Base-by-base conservation (phyloP, 2,797 vertebrate species). In the Alca torda region DNA sequence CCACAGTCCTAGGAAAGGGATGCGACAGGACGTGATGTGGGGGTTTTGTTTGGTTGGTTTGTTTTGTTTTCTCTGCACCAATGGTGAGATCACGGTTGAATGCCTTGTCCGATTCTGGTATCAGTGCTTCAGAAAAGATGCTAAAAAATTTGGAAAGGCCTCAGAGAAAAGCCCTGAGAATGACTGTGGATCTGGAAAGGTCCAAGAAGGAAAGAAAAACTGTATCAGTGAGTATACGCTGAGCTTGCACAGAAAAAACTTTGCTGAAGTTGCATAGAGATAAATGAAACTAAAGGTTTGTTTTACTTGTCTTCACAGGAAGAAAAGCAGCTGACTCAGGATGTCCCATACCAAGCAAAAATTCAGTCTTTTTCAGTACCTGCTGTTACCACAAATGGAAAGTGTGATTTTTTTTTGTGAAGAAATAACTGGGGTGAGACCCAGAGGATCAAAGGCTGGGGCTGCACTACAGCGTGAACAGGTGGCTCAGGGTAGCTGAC, bases 391-490 rank as follows among this genome's bases (percentile, higher is more conserved):
- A n/a, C 35, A 65, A 21, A 16, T 7, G 18, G 50, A 60, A 95
- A 48, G 31, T 3, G 13, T 8, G 33, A 18, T 45, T 85, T 51
- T 39, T n/a, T 37, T 60, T 51, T 60, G 53, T 57, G 51, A 83
- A 56, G 56, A 74, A 76, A 31, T 37, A 59, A 48, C 21, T 4
- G 46, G 15, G 51, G 37, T 18, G 33, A 61, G 43, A 31, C 57
- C 3, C 65, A 61, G 26, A 15, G 9, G 84, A 31, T 11, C 28
- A 56, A 65, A 87, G 51, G 54, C 17, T 25, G 31, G 67, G 41
- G 65, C 50, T 45, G 54, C n/a, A 8, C 2, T 4, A 31, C 28
- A 30, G 37, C 0, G 33, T 23, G 19, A 76, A 53, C 0, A 2
- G 16, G 35, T 43, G 57, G 13, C 45, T 23, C 0, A 0, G 30